phyloP scores from a whole-genome alignment of 92 coral and sea anemone species.

The Scolanthus callimorphus region DNA sequence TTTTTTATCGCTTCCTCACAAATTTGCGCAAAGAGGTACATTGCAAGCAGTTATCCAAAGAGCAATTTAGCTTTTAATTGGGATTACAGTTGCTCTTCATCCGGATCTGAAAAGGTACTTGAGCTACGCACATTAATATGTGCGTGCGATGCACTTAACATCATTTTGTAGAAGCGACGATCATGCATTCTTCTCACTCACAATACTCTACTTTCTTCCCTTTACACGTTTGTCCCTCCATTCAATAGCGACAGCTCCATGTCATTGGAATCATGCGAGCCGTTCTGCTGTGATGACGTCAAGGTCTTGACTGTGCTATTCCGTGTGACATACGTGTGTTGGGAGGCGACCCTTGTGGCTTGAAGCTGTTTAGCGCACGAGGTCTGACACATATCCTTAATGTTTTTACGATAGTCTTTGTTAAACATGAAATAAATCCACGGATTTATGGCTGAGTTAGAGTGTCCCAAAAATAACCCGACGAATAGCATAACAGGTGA shows the following conservation, averaged over 20 bases:
- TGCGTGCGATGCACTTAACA: no score
- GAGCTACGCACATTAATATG: no score
- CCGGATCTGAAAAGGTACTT: no score
- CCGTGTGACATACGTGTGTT: background rate
- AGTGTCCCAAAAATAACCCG: constrained; percentile 57
- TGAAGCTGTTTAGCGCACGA: constrained; percentile 2
- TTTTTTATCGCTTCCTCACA: no score
- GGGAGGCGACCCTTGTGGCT: background rate
- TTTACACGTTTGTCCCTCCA: no score
- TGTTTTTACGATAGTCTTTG: constrained; percentile 50
- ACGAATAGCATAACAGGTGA: constrained; percentile 38
- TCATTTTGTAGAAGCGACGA: no score
- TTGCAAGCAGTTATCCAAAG: no score
- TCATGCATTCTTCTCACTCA: no score
- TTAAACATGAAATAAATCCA: constrained; percentile 72
- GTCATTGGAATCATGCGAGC: background rate
- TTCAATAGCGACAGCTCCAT: background rate
- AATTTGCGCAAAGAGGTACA: no score
- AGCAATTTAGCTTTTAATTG: no score
- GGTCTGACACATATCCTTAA: constrained; percentile 21
- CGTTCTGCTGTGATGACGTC: background rate
- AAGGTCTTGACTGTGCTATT: background rate
- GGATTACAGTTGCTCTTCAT: no score
- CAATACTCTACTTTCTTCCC: no score
- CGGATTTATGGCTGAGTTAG: constrained; percentile 80